phyloP scores from a whole-genome alignment of 2,888 invertebrate species.

The Lepeophtheirus nordmannii region DNA sequence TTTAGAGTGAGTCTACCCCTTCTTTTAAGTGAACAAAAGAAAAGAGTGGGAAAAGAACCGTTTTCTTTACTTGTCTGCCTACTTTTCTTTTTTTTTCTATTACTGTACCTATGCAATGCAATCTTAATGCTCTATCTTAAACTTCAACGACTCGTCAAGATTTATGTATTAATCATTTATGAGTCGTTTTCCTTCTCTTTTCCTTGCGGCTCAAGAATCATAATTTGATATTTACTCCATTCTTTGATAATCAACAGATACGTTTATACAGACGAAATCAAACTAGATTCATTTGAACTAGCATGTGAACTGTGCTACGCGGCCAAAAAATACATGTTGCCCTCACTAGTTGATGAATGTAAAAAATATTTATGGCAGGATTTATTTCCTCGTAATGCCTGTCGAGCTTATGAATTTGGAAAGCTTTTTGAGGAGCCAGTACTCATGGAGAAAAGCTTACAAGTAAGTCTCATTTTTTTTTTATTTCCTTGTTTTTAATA shows the following conservation, averaged over 20 bases:
- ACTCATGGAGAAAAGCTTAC: slow-evolving; percentile 62
- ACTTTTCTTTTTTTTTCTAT: no score
- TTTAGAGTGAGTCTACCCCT: slow-evolving; percentile 45
- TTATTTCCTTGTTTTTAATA: no score
- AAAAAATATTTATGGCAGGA: slow-evolving; percentile 69
- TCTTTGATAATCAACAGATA: slow-evolving; percentile 40
- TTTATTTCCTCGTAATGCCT: slow-evolving; percentile 60
- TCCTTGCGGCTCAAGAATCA: no score
- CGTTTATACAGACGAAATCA: slow-evolving; percentile 64
- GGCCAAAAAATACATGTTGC: slow-evolving; percentile 73
- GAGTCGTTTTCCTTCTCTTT: no score
- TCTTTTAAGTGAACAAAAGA: neutral
- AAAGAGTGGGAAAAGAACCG: no score
- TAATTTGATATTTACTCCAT: no score
- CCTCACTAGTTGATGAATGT: slow-evolving; percentile 63
- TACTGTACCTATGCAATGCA: no score
- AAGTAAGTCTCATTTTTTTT: slow-evolving; percentile 30
- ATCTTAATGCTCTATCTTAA: no score
- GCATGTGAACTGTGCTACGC: slow-evolving; percentile 74
- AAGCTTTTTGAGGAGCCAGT: slow-evolving; percentile 65
- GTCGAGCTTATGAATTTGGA: slow-evolving; percentile 70
- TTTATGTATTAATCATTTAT: no score
- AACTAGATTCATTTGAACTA: slow-evolving; percentile 53
- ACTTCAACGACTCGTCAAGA: no score
- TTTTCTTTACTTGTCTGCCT: no score